Evolutionary conservation across 23 tunicate species (phyloP), one percentile per base, ranked within the genome.

Genomic region (Clavelina lepadiformis): DNA sequence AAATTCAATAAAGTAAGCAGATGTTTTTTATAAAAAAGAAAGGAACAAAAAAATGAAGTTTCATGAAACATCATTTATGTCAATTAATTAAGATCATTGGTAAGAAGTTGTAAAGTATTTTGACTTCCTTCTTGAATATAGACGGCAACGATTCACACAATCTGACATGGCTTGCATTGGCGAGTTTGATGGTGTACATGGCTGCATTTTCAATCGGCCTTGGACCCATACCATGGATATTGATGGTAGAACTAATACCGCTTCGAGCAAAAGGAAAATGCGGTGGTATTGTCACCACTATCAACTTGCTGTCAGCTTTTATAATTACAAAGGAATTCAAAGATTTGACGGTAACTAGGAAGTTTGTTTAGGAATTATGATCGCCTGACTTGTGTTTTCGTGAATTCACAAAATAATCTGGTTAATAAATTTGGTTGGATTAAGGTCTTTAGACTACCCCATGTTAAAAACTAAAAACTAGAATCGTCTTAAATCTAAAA

Each of bases 181-280:
- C 75, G 1, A 89, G 89, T 38, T 5, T 89, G 54, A 76, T 81
- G 69, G 65, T 76, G 28, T 81, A 89, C 79, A 81, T 89, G 37
- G 70, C 82, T 5, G 74, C 91, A n/a, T 89, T 89, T 81, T 75
- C 89, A 5, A 56, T 89, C 31, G 97, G 89, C 31, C 78, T 81
- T 38, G 97, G 97, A 11, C 89, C 97, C 1, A 46, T 89, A 27
- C 97, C 97, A 11, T 89, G 89, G 97, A 24, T 88, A 18, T 35
- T 88, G 56, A 53, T 80, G 66, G 71, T 65, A 3, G 96, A 88
- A 80, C 33, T 88, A 31, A 36, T 80, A 0, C 83, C 88, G 19
- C 28, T 76, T 7, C 78, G 88, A 31, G 96, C 88, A 0, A 67
- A 84, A 23, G 78, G 82, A 31, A 88, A 88, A 60, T 68, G 82